Evolutionary conservation across 2,888 invertebrate species (phyloP).

Genomic region (Chrysolina haemoptera): DNA sequence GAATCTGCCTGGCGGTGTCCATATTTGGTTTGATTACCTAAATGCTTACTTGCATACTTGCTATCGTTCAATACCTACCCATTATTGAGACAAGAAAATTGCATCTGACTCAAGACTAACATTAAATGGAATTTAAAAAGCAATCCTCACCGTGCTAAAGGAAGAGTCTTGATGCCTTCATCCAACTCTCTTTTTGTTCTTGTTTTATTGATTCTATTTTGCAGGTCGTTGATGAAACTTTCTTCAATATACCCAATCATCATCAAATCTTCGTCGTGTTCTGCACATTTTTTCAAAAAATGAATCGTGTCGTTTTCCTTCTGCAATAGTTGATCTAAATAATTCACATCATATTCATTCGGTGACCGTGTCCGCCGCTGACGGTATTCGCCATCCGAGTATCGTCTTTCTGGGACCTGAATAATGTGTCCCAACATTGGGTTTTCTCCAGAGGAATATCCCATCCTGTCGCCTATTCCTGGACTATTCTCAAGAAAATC

Average conservation of each 20-base stretch:
- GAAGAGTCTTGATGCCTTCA: neutral
- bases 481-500: constrained; percentile 7
- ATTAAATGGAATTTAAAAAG: too few relatives aligned
- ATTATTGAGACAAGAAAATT: too few relatives aligned
- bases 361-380: constrained; percentile 29
- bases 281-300: constrained; percentile 32
- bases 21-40: too few relatives aligned
- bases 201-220: constrained; percentile 38
- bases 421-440: constrained; percentile 36
- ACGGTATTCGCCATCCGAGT: constrained; percentile 27
- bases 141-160: constrained; percentile 2
- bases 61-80: too few relatives aligned
- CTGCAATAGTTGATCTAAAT: constrained; percentile 21
- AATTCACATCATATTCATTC: neutral
- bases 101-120: too few relatives aligned
- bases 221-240: constrained; percentile 48
- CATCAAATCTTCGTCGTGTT: constrained; percentile 40
- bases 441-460: constrained; percentile 13
- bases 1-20: too few relatives aligned
- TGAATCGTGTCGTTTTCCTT: constrained; percentile 28
- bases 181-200: constrained; percentile 27
- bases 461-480: constrained; percentile 12
- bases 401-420: constrained; percentile 41
- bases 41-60: too few relatives aligned
- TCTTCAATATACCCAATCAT: constrained; percentile 51